Evolutionary conservation across 2,888 invertebrate genomes (phyloP), one percentile per base, ranked within the genome.

Genomic region (Cephus pulcher): DNA sequence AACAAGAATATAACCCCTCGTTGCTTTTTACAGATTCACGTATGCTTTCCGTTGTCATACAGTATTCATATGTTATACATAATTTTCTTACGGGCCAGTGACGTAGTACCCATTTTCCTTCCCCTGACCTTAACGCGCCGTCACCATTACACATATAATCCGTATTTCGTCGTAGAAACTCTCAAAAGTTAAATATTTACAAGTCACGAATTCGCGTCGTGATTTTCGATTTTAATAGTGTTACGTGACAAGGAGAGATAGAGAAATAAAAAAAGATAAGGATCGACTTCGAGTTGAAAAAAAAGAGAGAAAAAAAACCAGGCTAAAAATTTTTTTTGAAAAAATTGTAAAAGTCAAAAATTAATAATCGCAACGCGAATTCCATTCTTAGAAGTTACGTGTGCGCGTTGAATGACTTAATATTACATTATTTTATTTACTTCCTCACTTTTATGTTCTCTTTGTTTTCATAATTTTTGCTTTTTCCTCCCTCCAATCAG

Each of bases 341-440:
- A 40, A 40, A 40, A 40, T 40, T 6, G 15, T 9, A 12, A 35
- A 35, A 12, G 0, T 35, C 12, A 0, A 9, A 15, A 56, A 56
- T 9, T 68, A 37, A 77, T 70, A 34, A 81, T 75, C 12, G 23
- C 56, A 56, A 56, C 56, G 56, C 56, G 56, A 56, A 56, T 56
- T 23, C 56, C 56, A 56, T 56, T 23, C 56, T 56, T 56, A 56
- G 23, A 56, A 56, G 56, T 56, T 56, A 56, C 56, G 23, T 86
- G 85, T 90, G 90, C 88, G 90, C 89, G 88, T 89, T 89, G 85
- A 88, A 89, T 87, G 85, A 84, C 88, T 88, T 88, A 89, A 84
- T 76, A 84, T 86, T 88, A 88, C 80, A 80, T 78, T 69, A 73
- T 40, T 75, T 75, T 23, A 34, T 69, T 34, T 79, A 83, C 81